Percentiles rank a stretch among this genome's conserved stretches.
phyloP scores from a whole-genome alignment of 2,888 invertebrate genomes.

The Gortyna flavago region DNA sequence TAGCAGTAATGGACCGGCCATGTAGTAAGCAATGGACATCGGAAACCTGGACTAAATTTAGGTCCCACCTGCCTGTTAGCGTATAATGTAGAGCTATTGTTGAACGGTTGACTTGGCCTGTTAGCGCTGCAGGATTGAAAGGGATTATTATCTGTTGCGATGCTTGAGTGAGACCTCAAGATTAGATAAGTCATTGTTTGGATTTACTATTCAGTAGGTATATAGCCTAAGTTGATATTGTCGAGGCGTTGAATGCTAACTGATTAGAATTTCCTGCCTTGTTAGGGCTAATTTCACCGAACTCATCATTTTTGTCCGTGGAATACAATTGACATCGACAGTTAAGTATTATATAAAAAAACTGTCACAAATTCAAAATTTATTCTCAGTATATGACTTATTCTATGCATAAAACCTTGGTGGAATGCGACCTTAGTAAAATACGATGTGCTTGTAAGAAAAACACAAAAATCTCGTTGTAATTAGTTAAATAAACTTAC shows the following conservation, averaged over 20 bases:
- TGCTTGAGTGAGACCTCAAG: conserved; percentile 26
- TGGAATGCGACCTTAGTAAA: too few species aligned
- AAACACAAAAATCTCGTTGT: conserved; percentile 4
- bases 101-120: conserved; percentile 43
- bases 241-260: background rate
- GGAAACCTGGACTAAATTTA: conserved; percentile 54
- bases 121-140: conserved; percentile 45
- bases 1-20: conserved; percentile 74
- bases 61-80: conserved; percentile 61
- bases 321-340: too few species aligned
- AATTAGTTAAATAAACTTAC: conserved; percentile 5
- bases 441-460: background rate
- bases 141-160: conserved; percentile 48
- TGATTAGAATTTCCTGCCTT: background rate
- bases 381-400: too few species aligned
- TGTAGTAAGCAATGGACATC: conserved; percentile 68
- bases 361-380: too few species aligned
- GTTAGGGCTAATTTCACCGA: too few species aligned
- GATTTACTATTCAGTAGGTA: background rate
- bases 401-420: too few species aligned
- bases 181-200: conserved; percentile 37
- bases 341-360: too few species aligned
- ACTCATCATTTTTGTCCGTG: too few species aligned
- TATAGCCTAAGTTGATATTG: background rate
- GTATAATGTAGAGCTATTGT: conserved; percentile 62